Base-by-base conservation (phyloP, 2,113 vertebrate species). In the Gallinago paraguaiae region DNA sequence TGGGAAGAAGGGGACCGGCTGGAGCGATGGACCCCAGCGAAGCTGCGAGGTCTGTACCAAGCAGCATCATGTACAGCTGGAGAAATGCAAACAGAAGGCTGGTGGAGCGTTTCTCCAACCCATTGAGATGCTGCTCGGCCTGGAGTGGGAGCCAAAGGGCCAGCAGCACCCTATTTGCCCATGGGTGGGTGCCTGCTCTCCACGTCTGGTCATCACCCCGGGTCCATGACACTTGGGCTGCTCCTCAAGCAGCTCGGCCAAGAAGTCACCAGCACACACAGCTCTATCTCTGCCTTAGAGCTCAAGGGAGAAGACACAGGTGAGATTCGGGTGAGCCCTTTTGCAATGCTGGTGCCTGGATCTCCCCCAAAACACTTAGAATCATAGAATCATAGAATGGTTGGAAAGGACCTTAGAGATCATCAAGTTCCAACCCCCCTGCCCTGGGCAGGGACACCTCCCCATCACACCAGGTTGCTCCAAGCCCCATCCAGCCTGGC, bases 1-100 rank as follows among this genome's bases (percentile, higher is more conserved):
- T 8, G 24, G 56, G n/a, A 76, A 54, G 68, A 54, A 37, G 1
- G 2, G 51, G 56, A 39, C 23, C 0, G 2, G 6, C 0, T 10
- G 72, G 16, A 41, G 51, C 30, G 3, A 60, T 0, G 27, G 72
- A 50, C 46, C 39, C 46, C 25, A 6, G 9, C 0, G 3, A 35
- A 60, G 39, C 33, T 53, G 78, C 7, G 4, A 60, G 30, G 33
- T 83, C 30, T 23, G n/a, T n/a, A 27, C 28, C 20, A 9, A 53
- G 14, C 8, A 3, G 56, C 54, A 8, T 16, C 31, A 0, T 43
- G 6, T 18, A 5, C 17, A 10, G 77, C 43, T n/a, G 43, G 25
- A 46, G 37, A n/a, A n/a, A 41, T 1, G 39, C 13, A 2, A 30
- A 10, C 15, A 9, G 30, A n/a, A 56, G 53, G 24, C 25, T 22